Evolutionary conservation across 2,888 invertebrate species (phyloP).

Genomic region (Tromatobia lineatoria): DNA sequence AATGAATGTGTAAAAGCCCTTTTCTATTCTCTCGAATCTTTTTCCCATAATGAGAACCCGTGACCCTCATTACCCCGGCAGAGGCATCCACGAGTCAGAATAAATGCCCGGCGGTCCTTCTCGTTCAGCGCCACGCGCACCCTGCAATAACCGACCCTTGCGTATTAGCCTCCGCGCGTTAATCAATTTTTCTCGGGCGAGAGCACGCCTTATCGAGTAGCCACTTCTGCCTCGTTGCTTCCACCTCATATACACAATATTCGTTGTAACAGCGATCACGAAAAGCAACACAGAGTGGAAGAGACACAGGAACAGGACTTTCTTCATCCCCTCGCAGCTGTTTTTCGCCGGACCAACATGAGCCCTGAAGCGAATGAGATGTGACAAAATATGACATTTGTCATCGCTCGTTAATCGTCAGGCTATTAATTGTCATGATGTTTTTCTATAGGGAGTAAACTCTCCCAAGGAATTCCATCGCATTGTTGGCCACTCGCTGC

Average conservation of each 20-base stretch:
- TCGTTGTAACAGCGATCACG: conserved; percentile 37
- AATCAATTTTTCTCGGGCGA: conserved; percentile 80
- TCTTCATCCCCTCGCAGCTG: conserved; percentile 30
- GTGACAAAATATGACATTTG: conserved; percentile 51
- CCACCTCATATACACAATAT: conserved; percentile 48
- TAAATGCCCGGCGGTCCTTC: conserved; percentile 76
- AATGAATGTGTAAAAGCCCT: too few relatives aligned
- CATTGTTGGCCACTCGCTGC: not conserved
- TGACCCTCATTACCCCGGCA: conserved; percentile 19
- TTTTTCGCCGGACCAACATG: conserved; percentile 30
- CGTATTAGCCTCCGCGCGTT: conserved; percentile 70
- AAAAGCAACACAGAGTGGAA: conserved; percentile 32
- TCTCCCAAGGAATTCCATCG: conserved; percentile 9
- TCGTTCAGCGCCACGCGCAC: conserved; percentile 63
- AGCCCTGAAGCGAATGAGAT: conserved; percentile 46
- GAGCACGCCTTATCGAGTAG: conserved; percentile 62
- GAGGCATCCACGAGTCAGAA: conserved; percentile 73
- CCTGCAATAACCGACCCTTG: conserved; percentile 55
- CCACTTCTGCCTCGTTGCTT: conserved; percentile 53
- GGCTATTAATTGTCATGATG: conserved; percentile 33
- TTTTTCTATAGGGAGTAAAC: not conserved
- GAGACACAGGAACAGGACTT: not conserved
- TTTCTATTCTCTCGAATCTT: not conserved
- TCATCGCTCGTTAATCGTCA: conserved; percentile 58
- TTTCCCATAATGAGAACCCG: too few relatives aligned